Base-by-base conservation (phyloP, 2,888 invertebrate genomes). In the Abrostola tripartita region DNA sequence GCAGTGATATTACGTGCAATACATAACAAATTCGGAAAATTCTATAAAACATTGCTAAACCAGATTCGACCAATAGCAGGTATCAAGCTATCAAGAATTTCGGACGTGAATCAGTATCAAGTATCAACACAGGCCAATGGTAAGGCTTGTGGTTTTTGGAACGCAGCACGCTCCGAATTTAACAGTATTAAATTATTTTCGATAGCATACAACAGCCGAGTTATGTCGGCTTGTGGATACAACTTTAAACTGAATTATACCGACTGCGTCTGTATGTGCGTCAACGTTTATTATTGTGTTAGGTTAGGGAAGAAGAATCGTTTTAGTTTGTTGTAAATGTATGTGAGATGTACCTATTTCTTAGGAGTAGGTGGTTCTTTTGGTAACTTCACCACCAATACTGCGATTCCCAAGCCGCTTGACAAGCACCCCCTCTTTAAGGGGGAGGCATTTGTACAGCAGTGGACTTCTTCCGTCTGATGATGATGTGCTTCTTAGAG, bases 121-220 rank as follows among this genome's bases (percentile, higher is more conserved):
- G 41, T 64, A 64, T 55, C 44, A 62, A 71, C 60, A 47, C 37
- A 55, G 72, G 76, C 68, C 65, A 73, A 68, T 78, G 72, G 86
- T 85, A 85, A 70, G 47, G 70, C 11, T 52, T 81, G 84, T 62
- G 85, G 86, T 87, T 86, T 86, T 83, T 79, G 78, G 78, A 82
- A 83, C 79, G 76, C 65, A 78, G 73, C 68, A 72, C 79, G 77
- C 81, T 83, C 84, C 76, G 80, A 86, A 87, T 87, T 83, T 80
- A 84, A 83, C 83, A 79, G 81, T 82, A 88, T 88, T 87, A 86
- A 87, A 88, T 89, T 86, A 88, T 88, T 88, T 89, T 88, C 86
- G 82, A 88, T 85, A 81, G 82, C 79, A 81, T 61, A 82, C 81
- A 79, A 78, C 83, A 81, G 68, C 62, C 67, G 69, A 79, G 75